phyloP scores from a whole-genome alignment of 92 coral and sea anemone genomes.

The Epizoanthus scotinus region DNA sequence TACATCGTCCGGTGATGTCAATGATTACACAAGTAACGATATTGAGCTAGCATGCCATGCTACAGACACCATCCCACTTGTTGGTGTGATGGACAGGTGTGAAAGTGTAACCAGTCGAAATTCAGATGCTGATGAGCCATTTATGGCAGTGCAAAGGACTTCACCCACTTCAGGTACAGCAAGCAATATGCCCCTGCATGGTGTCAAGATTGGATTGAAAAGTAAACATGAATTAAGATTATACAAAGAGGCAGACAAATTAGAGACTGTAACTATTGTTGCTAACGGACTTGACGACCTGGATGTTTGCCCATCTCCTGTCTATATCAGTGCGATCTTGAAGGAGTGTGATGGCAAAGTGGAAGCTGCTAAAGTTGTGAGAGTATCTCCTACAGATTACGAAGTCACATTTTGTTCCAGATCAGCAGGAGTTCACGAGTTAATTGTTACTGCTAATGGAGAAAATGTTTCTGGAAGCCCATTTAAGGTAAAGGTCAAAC shows the following conservation, averaged over 20 bases:
- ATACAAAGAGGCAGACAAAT: neutral
- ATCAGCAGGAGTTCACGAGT: constrained; percentile 2
- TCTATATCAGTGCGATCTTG: neutral
- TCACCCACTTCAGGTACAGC: neutral
- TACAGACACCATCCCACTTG: no score
- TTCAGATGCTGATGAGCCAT: no score
- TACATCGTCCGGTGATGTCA: no score
- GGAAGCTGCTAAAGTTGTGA: constrained; percentile 7
- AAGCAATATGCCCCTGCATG: neutral
- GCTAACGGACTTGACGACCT: neutral
- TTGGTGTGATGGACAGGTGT: no score
- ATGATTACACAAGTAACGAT: no score
- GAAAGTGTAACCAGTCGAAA: no score
- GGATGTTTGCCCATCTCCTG: neutral
- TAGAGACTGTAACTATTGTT: neutral
- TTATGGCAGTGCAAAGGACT: neutral
- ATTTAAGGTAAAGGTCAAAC: neutral
- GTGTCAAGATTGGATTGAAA: neutral
- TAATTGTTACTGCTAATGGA: constrained; percentile 14
- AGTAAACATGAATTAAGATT: neutral
- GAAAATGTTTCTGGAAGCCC: constrained; percentile 10
- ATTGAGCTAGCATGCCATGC: no score
- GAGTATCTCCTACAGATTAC: constrained; percentile 8
- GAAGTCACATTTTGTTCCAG: neutral
- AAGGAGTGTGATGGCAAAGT: neutral